A percentile compares a stretch with the other conserved stretches of the same genome.
Evolutionary conservation across 2,797 vertebrate species (phyloP).

Genomic region (Morelia viridis): DNA sequence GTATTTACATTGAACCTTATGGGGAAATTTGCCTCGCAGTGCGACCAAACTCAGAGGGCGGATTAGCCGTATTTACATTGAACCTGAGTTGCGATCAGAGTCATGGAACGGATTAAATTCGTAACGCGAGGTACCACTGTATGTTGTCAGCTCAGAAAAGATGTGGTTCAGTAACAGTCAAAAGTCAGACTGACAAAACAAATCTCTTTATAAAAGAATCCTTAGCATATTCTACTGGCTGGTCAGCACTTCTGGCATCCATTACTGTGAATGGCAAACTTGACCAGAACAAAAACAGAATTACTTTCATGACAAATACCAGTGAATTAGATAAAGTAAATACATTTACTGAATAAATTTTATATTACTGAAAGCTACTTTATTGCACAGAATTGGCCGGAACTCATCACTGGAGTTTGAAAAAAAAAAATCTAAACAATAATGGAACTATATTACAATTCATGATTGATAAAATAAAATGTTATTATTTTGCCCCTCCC

Average conservation of each 20-base stretch:
- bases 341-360: not conserved
- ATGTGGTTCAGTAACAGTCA: not conserved
- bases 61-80: too few species aligned
- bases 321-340: slow-evolving; percentile 1
- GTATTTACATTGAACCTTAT: too few species aligned
- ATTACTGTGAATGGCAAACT: not conserved
- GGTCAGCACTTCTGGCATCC: not conserved
- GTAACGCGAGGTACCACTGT: too few species aligned
- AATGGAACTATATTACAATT: not conserved
- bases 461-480: not conserved
- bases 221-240: not conserved
- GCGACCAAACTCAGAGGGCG: too few species aligned
- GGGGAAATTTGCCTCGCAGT: too few species aligned
- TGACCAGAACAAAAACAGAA: slow-evolving; percentile 12
- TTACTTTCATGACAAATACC: slow-evolving; percentile 5
- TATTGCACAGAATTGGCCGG: not conserved
- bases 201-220: not conserved
- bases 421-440: not conserved
- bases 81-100: too few species aligned
- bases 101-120: too few species aligned
- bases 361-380: not conserved
- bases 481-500: not conserved
- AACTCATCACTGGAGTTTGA: not conserved
- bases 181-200: slow-evolving; percentile 21
- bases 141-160: slow-evolving; percentile 14